phyloP scores from a whole-genome alignment of 2,888 invertebrate genomes.

The Agrenia bidenticulata region DNA sequence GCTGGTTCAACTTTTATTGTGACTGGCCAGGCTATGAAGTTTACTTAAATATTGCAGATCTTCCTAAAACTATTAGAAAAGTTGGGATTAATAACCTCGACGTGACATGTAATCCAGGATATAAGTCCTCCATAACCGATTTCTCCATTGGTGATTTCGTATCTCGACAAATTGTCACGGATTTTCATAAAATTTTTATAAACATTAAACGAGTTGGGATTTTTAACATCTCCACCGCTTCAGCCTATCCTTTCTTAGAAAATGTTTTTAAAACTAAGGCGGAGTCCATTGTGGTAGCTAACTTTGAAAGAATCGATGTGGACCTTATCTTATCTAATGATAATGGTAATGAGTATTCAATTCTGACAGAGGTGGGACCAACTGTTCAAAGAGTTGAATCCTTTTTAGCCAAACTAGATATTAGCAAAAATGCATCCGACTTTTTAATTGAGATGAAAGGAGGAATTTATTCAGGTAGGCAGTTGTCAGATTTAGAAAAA shows the following conservation, averaged over 20 bases:
- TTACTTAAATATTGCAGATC: slow-evolving; percentile 15
- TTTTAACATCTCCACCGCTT: not conserved
- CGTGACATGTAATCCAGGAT: not conserved
- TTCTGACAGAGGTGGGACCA: not conserved
- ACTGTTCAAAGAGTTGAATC: not conserved
- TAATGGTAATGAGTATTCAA: not conserved
- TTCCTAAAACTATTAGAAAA: slow-evolving; percentile 17
- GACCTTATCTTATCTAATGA: not conserved
- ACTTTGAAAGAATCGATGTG: slow-evolving; percentile 3
- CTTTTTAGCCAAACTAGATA: not conserved
- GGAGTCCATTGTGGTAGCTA: not conserved
- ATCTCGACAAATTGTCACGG: slow-evolving; percentile 2
- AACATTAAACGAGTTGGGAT: not conserved
- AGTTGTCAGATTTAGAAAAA: slow-evolving; percentile 7
- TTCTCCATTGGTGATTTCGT: slow-evolving; percentile 22
- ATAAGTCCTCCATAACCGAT: slow-evolving; percentile 19
- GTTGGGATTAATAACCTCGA: slow-evolving; percentile 25
- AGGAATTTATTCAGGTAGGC: not conserved
- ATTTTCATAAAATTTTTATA: slow-evolving; percentile 4
- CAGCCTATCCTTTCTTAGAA: not conserved
- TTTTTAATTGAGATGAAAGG: slow-evolving; percentile 1
- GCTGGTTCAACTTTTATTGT: slow-evolving; percentile 25
- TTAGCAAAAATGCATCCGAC: not conserved
- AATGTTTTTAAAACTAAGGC: not conserved
- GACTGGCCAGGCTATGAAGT: slow-evolving; percentile 29